Percentiles rank a stretch among this genome's conserved stretches.
These are phyloP conservation scores for Herminia tarsipennalis DNA, from an alignment of 2,888 invertebrate species.

Conservation along the genomic window DNA sequence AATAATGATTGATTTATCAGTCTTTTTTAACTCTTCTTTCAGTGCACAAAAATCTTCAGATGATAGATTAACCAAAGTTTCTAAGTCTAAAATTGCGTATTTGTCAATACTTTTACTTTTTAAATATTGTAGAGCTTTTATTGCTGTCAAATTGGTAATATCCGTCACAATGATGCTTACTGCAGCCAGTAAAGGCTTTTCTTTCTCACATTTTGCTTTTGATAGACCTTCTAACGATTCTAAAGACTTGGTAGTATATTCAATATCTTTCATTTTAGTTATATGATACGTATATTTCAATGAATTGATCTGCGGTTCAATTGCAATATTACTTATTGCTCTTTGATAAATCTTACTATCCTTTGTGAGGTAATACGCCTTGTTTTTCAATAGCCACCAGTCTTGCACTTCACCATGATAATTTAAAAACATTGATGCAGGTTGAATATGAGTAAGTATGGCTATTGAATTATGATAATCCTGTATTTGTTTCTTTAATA, in stretches of 20 bases:
- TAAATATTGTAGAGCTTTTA: background rate
- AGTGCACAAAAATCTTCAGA: background rate
- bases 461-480: background rate
- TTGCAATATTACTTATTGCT: constrained; percentile 6
- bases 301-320: constrained; percentile 5
- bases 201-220: too few species aligned
- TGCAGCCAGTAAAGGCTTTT: background rate
- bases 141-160: background rate
- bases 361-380: constrained; percentile 1
- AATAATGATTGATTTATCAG: background rate
- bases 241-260: background rate
- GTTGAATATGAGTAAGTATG: constrained; percentile 1
- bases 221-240: background rate
- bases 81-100: background rate
- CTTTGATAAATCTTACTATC: constrained; percentile 10
- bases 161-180: background rate
- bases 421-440: constrained; percentile 19
- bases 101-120: background rate
- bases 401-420: constrained; percentile 22
- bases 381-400: constrained; percentile 13
- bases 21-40: background rate
- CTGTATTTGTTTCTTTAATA: constrained; percentile 13
- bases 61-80: background rate
- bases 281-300: background rate
- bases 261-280: background rate